These are phyloP conservation scores for Megaleporinus macrocephalus DNA, from an alignment of 2,113 vertebrate species.

Conservation along the genomic window DNA sequence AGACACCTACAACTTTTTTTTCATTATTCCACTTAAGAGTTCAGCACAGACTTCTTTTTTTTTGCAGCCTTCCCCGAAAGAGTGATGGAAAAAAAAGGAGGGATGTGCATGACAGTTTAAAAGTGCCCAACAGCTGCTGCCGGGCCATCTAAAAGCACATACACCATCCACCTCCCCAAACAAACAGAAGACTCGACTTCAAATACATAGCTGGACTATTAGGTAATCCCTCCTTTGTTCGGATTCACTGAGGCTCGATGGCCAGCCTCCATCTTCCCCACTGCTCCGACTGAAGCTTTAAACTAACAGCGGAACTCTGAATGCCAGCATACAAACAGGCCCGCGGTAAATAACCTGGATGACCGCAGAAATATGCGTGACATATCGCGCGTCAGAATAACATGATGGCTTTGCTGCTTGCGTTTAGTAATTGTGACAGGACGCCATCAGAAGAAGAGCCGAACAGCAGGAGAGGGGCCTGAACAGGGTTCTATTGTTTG, in stretches of 20 bases:
- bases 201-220: slow-evolving; percentile 88
- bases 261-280: slow-evolving; percentile 82
- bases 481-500: slow-evolving; percentile 74
- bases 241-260: slow-evolving; percentile 81
- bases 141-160: slow-evolving; percentile 80
- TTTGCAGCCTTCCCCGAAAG: slow-evolving; percentile 5
- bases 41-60: slow-evolving; percentile 20
- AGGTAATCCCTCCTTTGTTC: slow-evolving; percentile 89
- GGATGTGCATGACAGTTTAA: slow-evolving; percentile 75
- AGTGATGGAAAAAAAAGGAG: neutral
- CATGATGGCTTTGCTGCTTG: neutral
- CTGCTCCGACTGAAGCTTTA: slow-evolving; percentile 71
- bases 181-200: slow-evolving; percentile 86
- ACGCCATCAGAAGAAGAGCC: slow-evolving; percentile 18
- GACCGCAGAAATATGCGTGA: slow-evolving; percentile 32
- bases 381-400: neutral
- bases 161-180: slow-evolving; percentile 81
- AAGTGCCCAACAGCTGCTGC: slow-evolving; percentile 76
- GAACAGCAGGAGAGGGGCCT: slow-evolving; percentile 29
- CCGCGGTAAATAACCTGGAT: slow-evolving; percentile 38
- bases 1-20: slow-evolving; percentile 19
- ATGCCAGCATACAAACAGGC: slow-evolving; percentile 47
- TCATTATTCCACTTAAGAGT: slow-evolving; percentile 3
- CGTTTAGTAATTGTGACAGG: neutral
- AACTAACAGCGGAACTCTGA: slow-evolving; percentile 62